Conservation (phyloP, 1,140 invertebrate genomes). For the Phocides pigmalion region DNA sequence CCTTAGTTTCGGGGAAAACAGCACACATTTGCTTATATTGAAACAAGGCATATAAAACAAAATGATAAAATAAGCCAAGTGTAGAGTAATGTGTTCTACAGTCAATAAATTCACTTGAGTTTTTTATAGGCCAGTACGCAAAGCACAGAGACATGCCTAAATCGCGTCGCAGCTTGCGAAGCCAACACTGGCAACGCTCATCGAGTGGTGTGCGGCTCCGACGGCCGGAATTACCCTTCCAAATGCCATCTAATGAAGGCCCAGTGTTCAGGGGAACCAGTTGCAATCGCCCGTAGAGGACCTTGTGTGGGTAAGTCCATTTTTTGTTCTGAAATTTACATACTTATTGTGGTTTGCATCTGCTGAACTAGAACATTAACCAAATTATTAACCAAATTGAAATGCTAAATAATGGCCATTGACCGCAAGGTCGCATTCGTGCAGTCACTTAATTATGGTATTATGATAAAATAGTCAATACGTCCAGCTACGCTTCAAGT, state of each 20-base stretch:
- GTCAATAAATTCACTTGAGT: background rate
- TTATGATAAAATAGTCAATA: background rate
- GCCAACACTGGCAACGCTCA: conserved; percentile 49
- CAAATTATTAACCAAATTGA: conserved; percentile 12
- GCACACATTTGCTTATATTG: no score
- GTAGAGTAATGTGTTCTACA: no score
- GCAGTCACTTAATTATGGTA: background rate
- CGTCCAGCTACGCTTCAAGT: background rate
- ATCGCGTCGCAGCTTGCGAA: conserved; percentile 64
- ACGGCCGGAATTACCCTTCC: conserved; percentile 91
- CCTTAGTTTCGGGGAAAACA: no score
- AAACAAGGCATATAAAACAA: no score
- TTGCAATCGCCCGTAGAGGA: conserved; percentile 88
- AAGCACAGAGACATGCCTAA: conserved; percentile 53
- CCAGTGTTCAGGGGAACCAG: conserved; percentile 88
- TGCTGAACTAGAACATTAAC: conserved; percentile 6
- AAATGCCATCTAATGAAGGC: conserved; percentile 90
- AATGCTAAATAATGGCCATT: conserved; percentile 8
- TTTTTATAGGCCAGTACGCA: conserved; percentile 43
- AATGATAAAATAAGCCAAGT: no score
- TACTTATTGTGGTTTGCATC: conserved; percentile 10
- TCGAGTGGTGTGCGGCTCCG: conserved; percentile 90
- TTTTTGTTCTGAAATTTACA: conserved; percentile 21
- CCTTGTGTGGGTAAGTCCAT: conserved; percentile 86
- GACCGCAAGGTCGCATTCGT: background rate